phyloP scores from a whole-genome alignment of 2,797 vertebrate species.

The Tokudaia muenninki region DNA sequence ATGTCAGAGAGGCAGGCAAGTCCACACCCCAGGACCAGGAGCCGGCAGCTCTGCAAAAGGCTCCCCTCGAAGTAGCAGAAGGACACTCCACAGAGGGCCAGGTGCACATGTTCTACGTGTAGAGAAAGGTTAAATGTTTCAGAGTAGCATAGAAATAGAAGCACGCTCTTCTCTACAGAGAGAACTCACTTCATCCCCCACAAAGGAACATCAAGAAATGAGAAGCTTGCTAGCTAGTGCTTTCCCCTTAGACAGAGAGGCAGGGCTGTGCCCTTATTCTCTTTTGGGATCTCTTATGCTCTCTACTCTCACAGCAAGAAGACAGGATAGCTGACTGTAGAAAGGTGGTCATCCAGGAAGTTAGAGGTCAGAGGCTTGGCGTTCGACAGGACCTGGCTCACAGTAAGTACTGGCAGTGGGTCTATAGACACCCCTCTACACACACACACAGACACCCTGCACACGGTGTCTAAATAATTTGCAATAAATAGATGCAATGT shows the following conservation, averaged over 20 bases:
- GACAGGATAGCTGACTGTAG: not conserved
- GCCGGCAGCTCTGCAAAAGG: not conserved
- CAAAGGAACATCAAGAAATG: not conserved
- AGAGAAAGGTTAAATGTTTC: conserved; percentile 69
- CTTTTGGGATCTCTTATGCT: not conserved
- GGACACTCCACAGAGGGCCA: conserved; percentile 26
- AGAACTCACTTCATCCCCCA: not conserved
- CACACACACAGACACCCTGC: not conserved
- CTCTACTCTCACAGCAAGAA: not conserved
- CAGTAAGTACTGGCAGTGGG: not conserved
- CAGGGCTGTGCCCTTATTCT: not conserved
- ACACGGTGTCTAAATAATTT: not conserved
- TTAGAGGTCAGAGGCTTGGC: not conserved
- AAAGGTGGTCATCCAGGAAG: not conserved
- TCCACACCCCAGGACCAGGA: conserved; percentile 70
- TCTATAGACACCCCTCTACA: not conserved
- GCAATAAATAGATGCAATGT: not conserved
- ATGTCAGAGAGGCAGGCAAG: conserved; percentile 87
- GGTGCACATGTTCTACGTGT: not conserved
- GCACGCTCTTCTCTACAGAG: not conserved
- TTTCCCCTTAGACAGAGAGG: not conserved
- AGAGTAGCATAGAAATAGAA: not conserved
- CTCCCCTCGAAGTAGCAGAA: not conserved
- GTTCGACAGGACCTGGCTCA: not conserved
- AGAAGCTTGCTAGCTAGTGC: not conserved